phyloP scores from a whole-genome alignment of 2,888 invertebrate genomes.

The Machimus atricapillus region DNA sequence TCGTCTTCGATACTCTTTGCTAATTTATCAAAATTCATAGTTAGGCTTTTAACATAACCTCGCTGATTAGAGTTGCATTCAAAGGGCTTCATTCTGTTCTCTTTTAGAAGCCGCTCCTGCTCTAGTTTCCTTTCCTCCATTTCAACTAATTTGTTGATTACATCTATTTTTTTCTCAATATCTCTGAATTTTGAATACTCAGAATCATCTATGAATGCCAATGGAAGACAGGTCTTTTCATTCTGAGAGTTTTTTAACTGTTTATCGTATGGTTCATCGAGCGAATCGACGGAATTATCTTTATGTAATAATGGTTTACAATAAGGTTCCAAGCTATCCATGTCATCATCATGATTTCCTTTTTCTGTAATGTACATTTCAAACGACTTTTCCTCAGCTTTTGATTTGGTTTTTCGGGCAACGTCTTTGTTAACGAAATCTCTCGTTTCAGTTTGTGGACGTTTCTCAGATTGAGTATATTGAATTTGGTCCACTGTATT shows the following conservation, averaged over 20 bases:
- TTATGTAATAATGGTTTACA: constrained; percentile 54
- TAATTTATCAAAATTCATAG: constrained; percentile 75
- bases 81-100: constrained; percentile 70
- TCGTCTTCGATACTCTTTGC: constrained; percentile 67
- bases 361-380: constrained; percentile 70
- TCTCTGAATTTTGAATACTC: constrained; percentile 70
- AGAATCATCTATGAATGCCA: constrained; percentile 56
- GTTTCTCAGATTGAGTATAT: constrained; percentile 58
- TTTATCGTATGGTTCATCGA: constrained; percentile 57
- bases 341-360: constrained; percentile 68
- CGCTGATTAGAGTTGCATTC: constrained; percentile 69
- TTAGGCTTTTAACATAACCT: constrained; percentile 72
- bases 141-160: constrained; percentile 74
- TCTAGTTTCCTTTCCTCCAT: constrained; percentile 73
- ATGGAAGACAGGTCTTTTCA: constrained; percentile 51
- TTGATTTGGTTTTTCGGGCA: constrained; percentile 54
- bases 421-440: constrained; percentile 43
- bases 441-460: constrained; percentile 45
- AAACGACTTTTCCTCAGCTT: constrained; percentile 67
- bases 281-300: constrained; percentile 61
- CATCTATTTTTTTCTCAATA: constrained; percentile 74
- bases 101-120: constrained; percentile 70
- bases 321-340: constrained; percentile 69
- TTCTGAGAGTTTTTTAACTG: constrained; percentile 59
- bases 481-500: constrained; percentile 61